A percentile compares a stretch with the other conserved stretches of the same genome.
Evolutionary conservation across 2,797 vertebrate species (phyloP).

Genomic region (Alcedo atthis): DNA sequence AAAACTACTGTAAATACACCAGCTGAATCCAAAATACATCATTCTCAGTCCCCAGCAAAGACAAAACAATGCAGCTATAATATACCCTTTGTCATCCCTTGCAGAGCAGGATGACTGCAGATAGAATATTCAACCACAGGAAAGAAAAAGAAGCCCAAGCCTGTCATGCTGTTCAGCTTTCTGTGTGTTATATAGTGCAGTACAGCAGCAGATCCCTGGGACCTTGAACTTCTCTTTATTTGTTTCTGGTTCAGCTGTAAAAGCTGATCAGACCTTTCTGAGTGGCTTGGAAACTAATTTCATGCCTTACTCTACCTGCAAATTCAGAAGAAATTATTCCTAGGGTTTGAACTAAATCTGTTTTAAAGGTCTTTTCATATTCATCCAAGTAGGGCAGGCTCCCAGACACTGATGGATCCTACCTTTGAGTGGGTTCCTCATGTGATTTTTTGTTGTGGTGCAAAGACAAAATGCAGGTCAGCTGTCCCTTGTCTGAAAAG

Average conservation of each 20-base stretch:
- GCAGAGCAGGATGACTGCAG: not conserved
- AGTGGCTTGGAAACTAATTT: not conserved
- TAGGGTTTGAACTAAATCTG: not conserved
- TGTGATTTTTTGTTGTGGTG: not conserved
- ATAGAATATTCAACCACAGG: not conserved
- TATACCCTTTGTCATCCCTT: not conserved
- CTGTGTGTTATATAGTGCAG: not conserved
- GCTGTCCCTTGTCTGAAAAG: not conserved
- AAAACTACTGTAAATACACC: slow-evolving; percentile 72
- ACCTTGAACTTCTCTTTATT: not conserved
- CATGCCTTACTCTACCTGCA: not conserved
- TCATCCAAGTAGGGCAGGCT: not conserved
- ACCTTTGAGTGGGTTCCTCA: no score
- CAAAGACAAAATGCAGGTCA: not conserved
- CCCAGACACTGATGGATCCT: not conserved
- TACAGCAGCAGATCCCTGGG: not conserved
- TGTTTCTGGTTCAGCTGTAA: not conserved
- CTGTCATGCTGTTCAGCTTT: not conserved
- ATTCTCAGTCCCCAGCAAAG: slow-evolving; percentile 47
- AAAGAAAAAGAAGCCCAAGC: not conserved
- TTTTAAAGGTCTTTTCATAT: not conserved
- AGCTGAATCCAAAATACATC: slow-evolving; percentile 67
- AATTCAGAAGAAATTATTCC: not conserved
- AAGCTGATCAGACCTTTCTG: not conserved
- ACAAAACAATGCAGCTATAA: slow-evolving; percentile 47